phyloP scores from a whole-genome alignment of 1,140 invertebrate species.

The Liolophura sinensis region DNA sequence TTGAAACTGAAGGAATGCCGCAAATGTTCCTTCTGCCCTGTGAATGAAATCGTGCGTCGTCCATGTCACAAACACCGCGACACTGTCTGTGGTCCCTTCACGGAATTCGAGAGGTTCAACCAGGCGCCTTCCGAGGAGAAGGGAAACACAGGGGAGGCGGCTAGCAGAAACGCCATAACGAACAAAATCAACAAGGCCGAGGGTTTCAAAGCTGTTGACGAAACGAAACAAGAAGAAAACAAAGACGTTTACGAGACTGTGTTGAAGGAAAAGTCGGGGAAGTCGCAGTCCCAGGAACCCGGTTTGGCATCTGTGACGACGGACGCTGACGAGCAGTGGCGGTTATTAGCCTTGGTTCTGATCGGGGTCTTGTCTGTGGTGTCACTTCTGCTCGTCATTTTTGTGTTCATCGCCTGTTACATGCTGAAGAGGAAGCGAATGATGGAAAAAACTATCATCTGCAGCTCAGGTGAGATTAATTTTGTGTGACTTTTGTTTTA shows the following conservation, averaged over 20 bases:
- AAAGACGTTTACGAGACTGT: background rate
- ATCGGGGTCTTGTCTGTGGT: constrained; percentile 17
- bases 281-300: background rate
- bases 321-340: constrained; percentile 14
- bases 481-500: too few species aligned
- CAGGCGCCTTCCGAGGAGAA: constrained; percentile 7
- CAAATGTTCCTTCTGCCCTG: constrained; percentile 22
- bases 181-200: background rate
- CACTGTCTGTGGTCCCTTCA: constrained; percentile 25
- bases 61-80: constrained; percentile 21
- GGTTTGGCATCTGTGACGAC: constrained; percentile 6
- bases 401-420: constrained; percentile 9
- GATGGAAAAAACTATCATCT: constrained; percentile 12
- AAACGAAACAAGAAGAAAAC: background rate
- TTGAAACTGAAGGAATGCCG: constrained; percentile 3
- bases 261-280: background rate
- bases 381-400: constrained; percentile 3
- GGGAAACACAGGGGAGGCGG: background rate
- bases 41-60: constrained; percentile 26
- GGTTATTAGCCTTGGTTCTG: constrained; percentile 20
- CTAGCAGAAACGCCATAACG: background rate
- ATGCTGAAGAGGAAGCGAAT: constrained; percentile 5
- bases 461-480: constrained; percentile 7
- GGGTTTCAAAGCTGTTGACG: too few species aligned
- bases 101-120: constrained; percentile 25